Conservation (phyloP, 2,797 vertebrate species). For the Phyllotis vaccarum region DNA sequence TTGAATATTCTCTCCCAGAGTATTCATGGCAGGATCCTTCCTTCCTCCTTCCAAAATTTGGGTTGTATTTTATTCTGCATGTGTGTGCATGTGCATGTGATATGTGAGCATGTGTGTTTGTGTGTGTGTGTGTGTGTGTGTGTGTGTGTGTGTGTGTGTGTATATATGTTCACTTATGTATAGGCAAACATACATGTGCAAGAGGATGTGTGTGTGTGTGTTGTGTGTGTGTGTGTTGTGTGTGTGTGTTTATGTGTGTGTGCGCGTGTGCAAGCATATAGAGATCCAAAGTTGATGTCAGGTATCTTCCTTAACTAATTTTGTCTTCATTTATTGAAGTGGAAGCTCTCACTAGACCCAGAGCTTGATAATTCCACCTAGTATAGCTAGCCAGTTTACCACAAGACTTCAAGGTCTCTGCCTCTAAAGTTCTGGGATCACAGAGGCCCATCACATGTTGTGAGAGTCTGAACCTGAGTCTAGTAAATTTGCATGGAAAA, state of each 20-base stretch:
- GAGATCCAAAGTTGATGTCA: neutral
- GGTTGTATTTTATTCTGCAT: neutral
- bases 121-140: neutral
- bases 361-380: neutral
- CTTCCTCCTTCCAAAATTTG: neutral
- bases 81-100: too few relatives aligned
- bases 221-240: neutral
- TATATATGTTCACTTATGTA: neutral
- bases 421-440: neutral
- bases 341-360: neutral
- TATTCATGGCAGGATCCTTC: rapidly evolving
- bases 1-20: neutral
- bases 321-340: neutral
- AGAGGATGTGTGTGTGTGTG: neutral
- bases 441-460: neutral
- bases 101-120: neutral
- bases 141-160: too few relatives aligned
- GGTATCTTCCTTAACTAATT: neutral
- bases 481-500: neutral
- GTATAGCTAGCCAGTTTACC: neutral
- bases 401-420: neutral
- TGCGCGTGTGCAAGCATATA: neutral
- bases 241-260: neutral
- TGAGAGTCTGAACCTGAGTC: neutral
- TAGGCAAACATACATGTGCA: neutral